These are phyloP conservation scores for Emberiza fucata DNA, from an alignment of 2,113 vertebrate genomes.

Conservation along the genomic window DNA sequence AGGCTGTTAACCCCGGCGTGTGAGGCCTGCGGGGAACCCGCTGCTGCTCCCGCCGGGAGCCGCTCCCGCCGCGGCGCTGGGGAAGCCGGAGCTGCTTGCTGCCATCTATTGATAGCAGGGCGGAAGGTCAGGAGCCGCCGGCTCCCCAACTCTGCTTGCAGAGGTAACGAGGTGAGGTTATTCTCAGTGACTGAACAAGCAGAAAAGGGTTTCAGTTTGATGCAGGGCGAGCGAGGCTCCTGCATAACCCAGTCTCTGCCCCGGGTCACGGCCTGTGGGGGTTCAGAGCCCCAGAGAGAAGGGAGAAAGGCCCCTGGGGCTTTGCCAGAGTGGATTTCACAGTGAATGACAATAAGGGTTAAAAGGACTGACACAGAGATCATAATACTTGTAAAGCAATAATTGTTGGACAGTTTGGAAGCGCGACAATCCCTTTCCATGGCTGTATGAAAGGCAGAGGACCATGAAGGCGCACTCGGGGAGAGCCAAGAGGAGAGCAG, in stretches of 20 bases:
- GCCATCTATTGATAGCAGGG: constrained; percentile 44
- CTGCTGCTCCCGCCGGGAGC: not conserved
- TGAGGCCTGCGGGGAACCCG: not conserved
- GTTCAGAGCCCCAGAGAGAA: not conserved
- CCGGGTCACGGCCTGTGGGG: accelerated
- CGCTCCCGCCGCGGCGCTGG: not conserved
- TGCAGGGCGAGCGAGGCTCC: not conserved
- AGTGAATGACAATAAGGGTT: not conserved
- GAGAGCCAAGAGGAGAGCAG: no score
- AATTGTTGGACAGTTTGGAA: not conserved
- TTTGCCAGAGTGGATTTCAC: not conserved
- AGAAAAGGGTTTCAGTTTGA: not conserved
- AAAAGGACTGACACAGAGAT: not conserved
- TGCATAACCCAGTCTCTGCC: not conserved
- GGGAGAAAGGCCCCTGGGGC: not conserved
- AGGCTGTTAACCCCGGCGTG: accelerated
- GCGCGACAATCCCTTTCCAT: not conserved
- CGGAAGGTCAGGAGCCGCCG: not conserved
- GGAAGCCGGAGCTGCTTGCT: constrained; percentile 20
- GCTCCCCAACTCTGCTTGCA: accelerated
- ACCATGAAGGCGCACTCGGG: accelerated
- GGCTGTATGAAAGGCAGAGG: not conserved
- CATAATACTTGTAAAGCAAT: not conserved
- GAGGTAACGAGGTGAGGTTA: accelerated
- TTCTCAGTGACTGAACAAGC: accelerated